These are phyloP conservation scores for Trisateles emortualis DNA, from an alignment of 2,888 invertebrate genomes.

Conservation along the genomic window DNA sequence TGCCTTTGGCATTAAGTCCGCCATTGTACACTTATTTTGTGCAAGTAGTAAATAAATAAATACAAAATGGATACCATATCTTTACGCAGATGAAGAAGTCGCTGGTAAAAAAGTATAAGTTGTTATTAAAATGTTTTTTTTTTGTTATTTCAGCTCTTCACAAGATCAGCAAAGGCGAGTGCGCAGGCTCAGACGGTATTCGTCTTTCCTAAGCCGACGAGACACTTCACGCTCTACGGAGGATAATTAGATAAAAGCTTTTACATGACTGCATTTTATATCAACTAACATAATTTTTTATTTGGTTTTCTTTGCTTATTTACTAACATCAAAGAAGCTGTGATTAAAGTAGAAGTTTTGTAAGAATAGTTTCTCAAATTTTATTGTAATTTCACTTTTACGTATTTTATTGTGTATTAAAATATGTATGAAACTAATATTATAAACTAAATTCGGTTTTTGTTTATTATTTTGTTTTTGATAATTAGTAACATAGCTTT, in stretches of 20 bases:
- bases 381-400: conserved; percentile 15
- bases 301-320: conserved; percentile 29
- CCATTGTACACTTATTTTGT: no score
- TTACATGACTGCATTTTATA: conserved; percentile 23
- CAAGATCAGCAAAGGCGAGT: conserved; percentile 88
- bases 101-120: no score
- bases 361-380: conserved; percentile 13
- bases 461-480: no score
- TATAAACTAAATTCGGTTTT: no score
- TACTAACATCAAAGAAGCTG: conserved; percentile 63
- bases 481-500: no score
- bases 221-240: conserved; percentile 6
- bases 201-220: conserved; percentile 82
- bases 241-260: conserved; percentile 12
- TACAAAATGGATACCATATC: no score
- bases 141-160: conserved; percentile 82
- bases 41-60: no score
- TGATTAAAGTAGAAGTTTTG: conserved; percentile 48
- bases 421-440: conserved; percentile 12
- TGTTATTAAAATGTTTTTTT: not conserved
- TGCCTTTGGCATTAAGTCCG: no score
- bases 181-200: conserved; percentile 88
- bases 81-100: no score
- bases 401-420: conserved; percentile 20
- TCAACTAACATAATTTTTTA: conserved; percentile 6